Base-by-base conservation (phyloP, 1,140 invertebrate species). In the Prorops nasuta region DNA sequence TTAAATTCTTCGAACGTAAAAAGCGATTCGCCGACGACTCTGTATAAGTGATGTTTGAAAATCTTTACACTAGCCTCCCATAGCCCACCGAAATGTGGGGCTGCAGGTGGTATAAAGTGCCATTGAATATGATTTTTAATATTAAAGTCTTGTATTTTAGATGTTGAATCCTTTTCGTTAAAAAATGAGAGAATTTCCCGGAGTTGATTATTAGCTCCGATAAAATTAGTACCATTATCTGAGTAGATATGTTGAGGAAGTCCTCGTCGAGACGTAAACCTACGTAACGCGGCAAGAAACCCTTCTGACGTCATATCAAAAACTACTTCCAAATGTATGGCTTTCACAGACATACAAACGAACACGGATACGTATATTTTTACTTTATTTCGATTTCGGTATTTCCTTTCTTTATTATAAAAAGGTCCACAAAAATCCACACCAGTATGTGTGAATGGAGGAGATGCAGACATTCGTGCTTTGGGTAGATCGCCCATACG, bases 371-470 rank as follows among this genome's bases (percentile, higher is more conserved):
- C 42, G 31, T 61, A 58, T 7, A 15, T 32, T 35, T 61, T 61
- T 32, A 47, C 35, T 2, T n/a, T 19, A 39, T 39, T 48, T 15
- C 21, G 2, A 43, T 43, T 24, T 9, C 22, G 18, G 3, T 14
- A n/a, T 56, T 19, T 28, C 3, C 9, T 16, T 22, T 61, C 59
- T 35, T 64, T 48, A 14, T 66, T 58, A n/a, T 54, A 7, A 2
- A 67, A 54, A 1, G 71, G 72, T 10, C 70, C 69, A 7, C 63
- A 54, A 28, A 60, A 74, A 44, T 72, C 71, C 0, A 71, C 58
- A 0, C 68, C 69, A 22, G 24, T 35, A 44, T 56, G 21, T 1
- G 44, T 50, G 55, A 79, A 79, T 7, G 71, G 67, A 12, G 52
- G 41, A 1, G 47, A 19, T 6, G 54, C 49, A 1, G 39, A 61